phyloP scores from a whole-genome alignment of 2,797 vertebrate species.

The Lateolabrax maculatus region DNA sequence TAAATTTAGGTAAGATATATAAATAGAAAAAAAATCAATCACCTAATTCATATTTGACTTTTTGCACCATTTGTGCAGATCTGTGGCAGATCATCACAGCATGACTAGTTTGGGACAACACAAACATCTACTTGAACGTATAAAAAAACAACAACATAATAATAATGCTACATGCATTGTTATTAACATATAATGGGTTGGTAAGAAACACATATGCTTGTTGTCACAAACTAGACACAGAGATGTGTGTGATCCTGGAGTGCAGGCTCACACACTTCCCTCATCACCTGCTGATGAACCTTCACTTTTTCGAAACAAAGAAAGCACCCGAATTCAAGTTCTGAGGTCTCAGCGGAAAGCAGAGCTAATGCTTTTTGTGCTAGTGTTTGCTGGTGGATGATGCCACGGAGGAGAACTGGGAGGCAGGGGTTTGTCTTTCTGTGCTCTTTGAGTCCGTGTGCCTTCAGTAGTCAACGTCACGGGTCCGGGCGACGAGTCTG shows the following conservation, averaged over 20 bases:
- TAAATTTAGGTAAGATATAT: constrained; percentile 50
- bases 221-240: constrained; percentile 67
- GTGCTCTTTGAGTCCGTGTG: constrained; percentile 68
- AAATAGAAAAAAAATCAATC: constrained; percentile 60
- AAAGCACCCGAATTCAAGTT: constrained; percentile 75
- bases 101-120: constrained; percentile 71
- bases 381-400: constrained; percentile 85
- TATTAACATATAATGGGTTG: constrained; percentile 57
- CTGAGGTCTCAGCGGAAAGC: constrained; percentile 77
- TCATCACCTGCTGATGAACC: constrained; percentile 37
- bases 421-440: constrained; percentile 64
- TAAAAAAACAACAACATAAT: constrained; percentile 51
- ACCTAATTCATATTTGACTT: constrained; percentile 50
- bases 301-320: constrained; percentile 55
- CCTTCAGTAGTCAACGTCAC: constrained; percentile 71
- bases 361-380: constrained; percentile 75
- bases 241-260: constrained; percentile 63
- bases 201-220: constrained; percentile 62
- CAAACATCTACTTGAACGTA: constrained; percentile 73
- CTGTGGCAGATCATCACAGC: constrained; percentile 65
- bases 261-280: constrained; percentile 36
- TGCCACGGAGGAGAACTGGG: constrained; percentile 87
- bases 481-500: constrained; percentile 6
- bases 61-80: constrained; percentile 39
- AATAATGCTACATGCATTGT: constrained; percentile 78